Base-by-base conservation (phyloP, 2,797 vertebrate species). In the Momotus momota region DNA sequence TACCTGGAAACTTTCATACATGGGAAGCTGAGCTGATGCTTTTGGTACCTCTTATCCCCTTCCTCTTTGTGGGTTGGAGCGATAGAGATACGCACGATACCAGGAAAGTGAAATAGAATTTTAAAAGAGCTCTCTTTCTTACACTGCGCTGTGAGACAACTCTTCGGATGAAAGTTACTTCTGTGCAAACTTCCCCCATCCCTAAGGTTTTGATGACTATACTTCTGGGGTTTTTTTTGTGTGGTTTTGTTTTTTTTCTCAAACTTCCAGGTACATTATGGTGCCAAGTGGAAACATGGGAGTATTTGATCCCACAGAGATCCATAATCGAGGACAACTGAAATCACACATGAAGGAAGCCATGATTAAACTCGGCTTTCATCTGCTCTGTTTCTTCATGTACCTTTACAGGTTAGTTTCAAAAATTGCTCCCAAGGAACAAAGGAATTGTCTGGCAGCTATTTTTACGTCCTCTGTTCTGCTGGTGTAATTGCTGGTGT, bases 301-400 rank as follows among this genome's bases (percentile, higher is more conserved):
- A 15, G 99, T 99, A 62, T 99, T 99, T 96, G 99, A 99, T 97
- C 99, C 99, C 18, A 99, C 99, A 41, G 99, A 99, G 98, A 99
- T 99, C 94, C 99, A 99, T 96, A 99, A 99, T 94, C 98, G 99
- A 86, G 99, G 99, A 58, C 99, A 99, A 93, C 98, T 99, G 52
- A 99, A 99, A 97, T 99, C 99, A 12, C 99, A 99, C 97, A 99
- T 99, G 99, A 99, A 99, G 92, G 99, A 99, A 96, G 98, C 99
- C 94, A 99, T 99, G 99, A 99, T 99, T 95, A 99, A 99, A 96
- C 98, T 99, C 61, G 99, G 99, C n/a, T 99, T 99, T 98, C 99
- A 99, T 95, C 98, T 99, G 92, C 99, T 99, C 72, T 99, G 99
- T 97, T 99, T 99, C 98, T 99, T 99, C 97, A 99, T 99, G 97